Evolutionary conservation across 64 coral and sea anemone species (phyloP), one percentile per base, ranked within the genome.

Genomic region (Anthopleura sola): DNA sequence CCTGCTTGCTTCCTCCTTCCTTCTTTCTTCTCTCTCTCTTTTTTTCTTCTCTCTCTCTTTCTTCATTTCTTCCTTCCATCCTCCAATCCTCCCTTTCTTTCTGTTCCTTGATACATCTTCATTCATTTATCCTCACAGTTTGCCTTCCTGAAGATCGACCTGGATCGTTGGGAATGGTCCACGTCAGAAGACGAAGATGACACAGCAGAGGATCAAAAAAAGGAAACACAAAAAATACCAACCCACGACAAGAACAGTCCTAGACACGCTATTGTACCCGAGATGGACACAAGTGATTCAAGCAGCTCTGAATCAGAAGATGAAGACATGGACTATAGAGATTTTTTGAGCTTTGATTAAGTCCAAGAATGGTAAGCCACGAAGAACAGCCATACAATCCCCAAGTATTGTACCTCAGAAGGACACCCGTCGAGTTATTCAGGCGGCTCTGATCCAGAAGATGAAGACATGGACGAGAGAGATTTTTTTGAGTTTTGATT

Each of bases 131-230:
- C 34, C 49, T 31, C 33, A 68, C 36, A 96, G 90, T 55, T 92
- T 9, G 87, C 87, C 6, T 96, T 90, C 26, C 36, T 96, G 20
- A 89, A 82, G 9, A 84, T 92, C 39, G 94, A 96, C 74, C 89
- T 92, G 66, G 94, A 96, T 75, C 90, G 94, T 5, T 96, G 94
- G 94, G 94, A 96, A 36, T 90, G 92, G 16, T 96, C 90, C 86
- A 89, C 94, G 7, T 96, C 94, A 6, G 92, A 90, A 7, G 87
- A 87, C 28, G 89, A 91, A 82, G 94, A 96, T 46, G 87, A 96
- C 14, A 56, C 19, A 89, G 46, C 36, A 92, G 62, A 16, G 37
- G 85, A 38, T 57, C 75, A 49, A 33, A 89, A 80, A 18, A 28
- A 49, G 19, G 38, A 44, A 48, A 31, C 39, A 47, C 29, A 44